Evolutionary conservation across 2,888 invertebrate species (phyloP), one percentile per base, ranked within the genome.

Genomic region (Nymphalis polychloros): DNA sequence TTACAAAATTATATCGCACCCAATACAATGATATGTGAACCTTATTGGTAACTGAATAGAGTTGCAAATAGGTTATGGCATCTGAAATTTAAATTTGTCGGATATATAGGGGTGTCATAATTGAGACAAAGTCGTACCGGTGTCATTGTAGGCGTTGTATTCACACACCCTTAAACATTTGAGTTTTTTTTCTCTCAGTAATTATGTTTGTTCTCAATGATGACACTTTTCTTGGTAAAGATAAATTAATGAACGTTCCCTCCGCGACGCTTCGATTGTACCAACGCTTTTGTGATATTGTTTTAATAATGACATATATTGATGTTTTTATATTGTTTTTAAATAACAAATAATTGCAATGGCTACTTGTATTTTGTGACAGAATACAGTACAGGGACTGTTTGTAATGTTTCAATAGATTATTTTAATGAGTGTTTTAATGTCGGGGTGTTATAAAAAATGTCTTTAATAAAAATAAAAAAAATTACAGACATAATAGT

Each of bases 41-140:
- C 47, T 50, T 68, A 70, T 52, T 0, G 6, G 1, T 8, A 48
- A 41, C 4, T 20, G 0, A 16, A n/a, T 73, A 75, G 20, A 48
- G 71, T 65, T n/a, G n/a, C 68, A n/a, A 52, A 53, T 65, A 10
- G 5, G n/a, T 41, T 53, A 64, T 68, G 19, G 5, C 10, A 55
- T 63, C 50, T 49, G 76, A 72, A 78, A 65, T 72, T 67, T 48
- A 74, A 84, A 78, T 62, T 76, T 80, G 76, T 84, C 78, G 73
- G 79, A 84, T 84, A 81, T 77, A 86, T 81, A 84, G 87, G 90
- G 91, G 90, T 89, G 90, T 90, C 81, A 89, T 92, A 91, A 92
- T 92, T 90, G 90, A 90, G 89, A 92, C 91, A 92, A 92, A 91
- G 90, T 92, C 86, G 82, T 19, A n/a, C 57, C 80, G 80, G 88